A percentile compares a stretch with the other conserved stretches of the same genome.
phyloP scores from a whole-genome alignment of 2,113 vertebrate genomes.

The Gymnocephalus cernua region DNA sequence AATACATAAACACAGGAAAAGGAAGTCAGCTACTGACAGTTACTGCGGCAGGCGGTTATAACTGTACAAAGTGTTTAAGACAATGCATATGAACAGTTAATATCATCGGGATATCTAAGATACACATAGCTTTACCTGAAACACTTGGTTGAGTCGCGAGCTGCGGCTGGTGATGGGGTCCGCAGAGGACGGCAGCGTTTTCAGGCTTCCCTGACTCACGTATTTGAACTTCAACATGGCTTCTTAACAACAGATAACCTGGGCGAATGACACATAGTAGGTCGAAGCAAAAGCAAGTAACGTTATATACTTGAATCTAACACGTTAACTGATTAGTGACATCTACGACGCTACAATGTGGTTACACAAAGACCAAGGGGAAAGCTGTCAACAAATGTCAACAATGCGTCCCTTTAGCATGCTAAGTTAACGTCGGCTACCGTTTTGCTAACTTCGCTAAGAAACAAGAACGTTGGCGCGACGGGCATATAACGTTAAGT shows the following conservation, averaged over 20 bases:
- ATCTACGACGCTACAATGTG: background rate
- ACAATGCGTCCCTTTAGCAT: conserved; percentile 17
- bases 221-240: conserved; percentile 97
- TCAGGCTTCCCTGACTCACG: conserved; percentile 76
- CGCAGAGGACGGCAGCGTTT: conserved; percentile 61
- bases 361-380: background rate
- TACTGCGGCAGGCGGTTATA: background rate
- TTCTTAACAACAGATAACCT: conserved; percentile 27
- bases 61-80: background rate
- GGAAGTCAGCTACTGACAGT: conserved; percentile 9
- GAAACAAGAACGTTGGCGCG: background rate
- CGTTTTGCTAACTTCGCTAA: conserved; percentile 14
- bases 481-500: background rate
- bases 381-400: conserved; percentile 23
- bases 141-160: conserved; percentile 90
- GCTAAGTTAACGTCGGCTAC: conserved; percentile 31
- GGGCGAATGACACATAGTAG: background rate
- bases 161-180: conserved; percentile 90
- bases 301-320: background rate
- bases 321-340: background rate
- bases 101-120: too few species aligned
- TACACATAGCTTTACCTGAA: conserved; percentile 88
- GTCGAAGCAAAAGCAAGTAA: background rate
- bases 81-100: background rate
- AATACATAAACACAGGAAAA: conserved; percentile 24